Base-by-base conservation (phyloP, 2,888 invertebrate species). In the Cryptocheilus praepositus region DNA sequence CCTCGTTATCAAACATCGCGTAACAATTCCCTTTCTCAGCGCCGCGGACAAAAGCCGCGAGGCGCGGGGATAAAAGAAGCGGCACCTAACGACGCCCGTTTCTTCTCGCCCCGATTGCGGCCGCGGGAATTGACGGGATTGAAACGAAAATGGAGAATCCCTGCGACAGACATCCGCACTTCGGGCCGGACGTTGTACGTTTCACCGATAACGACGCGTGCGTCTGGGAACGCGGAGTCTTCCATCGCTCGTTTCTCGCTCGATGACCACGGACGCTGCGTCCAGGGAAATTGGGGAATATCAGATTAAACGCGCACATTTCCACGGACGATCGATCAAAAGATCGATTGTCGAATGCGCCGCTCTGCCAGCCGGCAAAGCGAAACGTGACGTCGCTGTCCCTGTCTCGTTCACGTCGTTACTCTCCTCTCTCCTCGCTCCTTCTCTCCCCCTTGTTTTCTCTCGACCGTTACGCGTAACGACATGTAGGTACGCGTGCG, bases 321-420 rank as follows among this genome's bases (percentile, higher is more conserved):
- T 74, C 67, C 63, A 80, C 67, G 74, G 71, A 36, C 76, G 76
- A 80, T 77, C 77, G 81, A 82, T 83, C 83, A 81, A 82, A 82
- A 83, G 80, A 81, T 82, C 76, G 64, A 28, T 7, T 28, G 28
- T 77, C 70, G 64, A 68, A 64, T 56, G 65, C 66, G 62, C 56
- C 53, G 61, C 63, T 64, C 71, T 76, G 72, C 52, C 64, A 69
- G 67, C 56, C 65, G 62, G 63, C 54, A 66, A 69, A 67, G 61
- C 61, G 66, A 73, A 70, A 64, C 60, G 51, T 65, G 53, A 68
- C 60, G 67, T 68, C 66, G 28, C 28, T 28, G 3, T 7, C 4
- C 4, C 28, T 7, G 28, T 28, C 28, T 28, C 28, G 3, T 28
- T 28, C 28, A 5, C 28, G 28, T 28, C 28, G 28, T 28, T 28